Evolutionary conservation across 64 coral and sea anemone genomes (phyloP).

Genomic region (Dendrophyllia cribrosa): DNA sequence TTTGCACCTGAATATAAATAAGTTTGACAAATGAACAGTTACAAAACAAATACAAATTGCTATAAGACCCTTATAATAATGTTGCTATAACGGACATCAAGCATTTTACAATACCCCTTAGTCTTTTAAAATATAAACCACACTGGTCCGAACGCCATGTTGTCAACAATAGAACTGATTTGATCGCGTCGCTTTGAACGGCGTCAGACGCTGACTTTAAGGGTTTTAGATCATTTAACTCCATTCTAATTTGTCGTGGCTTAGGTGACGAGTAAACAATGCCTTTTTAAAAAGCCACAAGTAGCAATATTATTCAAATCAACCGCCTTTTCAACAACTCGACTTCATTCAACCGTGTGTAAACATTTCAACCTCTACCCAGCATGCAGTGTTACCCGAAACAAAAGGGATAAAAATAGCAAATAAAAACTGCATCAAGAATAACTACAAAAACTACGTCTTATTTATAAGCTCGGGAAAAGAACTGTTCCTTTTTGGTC

Average conservation of each 20-base stretch:
- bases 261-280: conserved; percentile 30
- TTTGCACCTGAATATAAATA: not conserved
- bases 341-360: not conserved
- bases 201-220: not conserved
- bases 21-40: not conserved
- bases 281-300: not conserved
- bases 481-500: too few species aligned
- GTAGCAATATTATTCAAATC: conserved; percentile 6
- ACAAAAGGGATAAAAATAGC: not conserved
- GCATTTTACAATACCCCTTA: not conserved
- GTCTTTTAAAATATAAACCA: not conserved
- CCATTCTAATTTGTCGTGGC: conserved; percentile 16
- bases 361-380: not conserved
- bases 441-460: too few species aligned
- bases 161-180: not conserved
- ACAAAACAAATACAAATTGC: conserved; percentile 10
- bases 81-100: too few species aligned
- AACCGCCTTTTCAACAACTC: not conserved
- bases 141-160: not conserved
- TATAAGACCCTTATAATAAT: not conserved
- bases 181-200: not conserved
- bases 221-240: not conserved
- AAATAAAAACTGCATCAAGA: not conserved
- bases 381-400: not conserved
- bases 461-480: too few species aligned